Conservation (phyloP, 1,140 invertebrate genomes). For the Drosophila neocordata region DNA sequence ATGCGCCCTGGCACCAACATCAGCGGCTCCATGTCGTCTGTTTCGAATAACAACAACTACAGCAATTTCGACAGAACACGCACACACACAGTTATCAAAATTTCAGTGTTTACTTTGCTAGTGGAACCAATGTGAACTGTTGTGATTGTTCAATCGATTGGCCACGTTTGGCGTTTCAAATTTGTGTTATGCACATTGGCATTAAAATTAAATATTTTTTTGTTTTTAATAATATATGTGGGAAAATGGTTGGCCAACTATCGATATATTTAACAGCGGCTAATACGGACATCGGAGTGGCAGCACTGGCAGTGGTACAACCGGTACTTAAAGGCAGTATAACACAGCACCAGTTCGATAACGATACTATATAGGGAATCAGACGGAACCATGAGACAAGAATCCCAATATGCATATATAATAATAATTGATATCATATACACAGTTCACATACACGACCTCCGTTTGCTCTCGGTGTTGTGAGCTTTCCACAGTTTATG, state of each 20-base stretch:
- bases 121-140: conserved; percentile 8
- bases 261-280: neutral
- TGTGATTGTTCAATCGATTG: conserved; percentile 38
- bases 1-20: conserved; percentile 19
- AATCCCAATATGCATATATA: too few relatives aligned
- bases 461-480: too few relatives aligned
- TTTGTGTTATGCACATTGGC: conserved; percentile 24
- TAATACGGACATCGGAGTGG: neutral
- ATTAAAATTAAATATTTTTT: conserved; percentile 3
- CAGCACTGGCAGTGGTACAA: neutral
- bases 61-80: neutral
- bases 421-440: too few relatives aligned
- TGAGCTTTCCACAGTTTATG: too few relatives aligned
- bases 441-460: too few relatives aligned
- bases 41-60: conserved; percentile 7
- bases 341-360: neutral
- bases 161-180: conserved; percentile 12
- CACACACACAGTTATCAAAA: neutral
- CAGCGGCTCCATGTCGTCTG: conserved; percentile 13
- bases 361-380: too few relatives aligned
- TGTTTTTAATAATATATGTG: conserved; percentile 11
- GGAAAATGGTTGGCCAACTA: neutral
- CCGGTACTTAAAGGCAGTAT: neutral
- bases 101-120: neutral
- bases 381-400: too few relatives aligned